phyloP scores from a whole-genome alignment of 2,797 vertebrate genomes.

The Protonibea diacanthus region DNA sequence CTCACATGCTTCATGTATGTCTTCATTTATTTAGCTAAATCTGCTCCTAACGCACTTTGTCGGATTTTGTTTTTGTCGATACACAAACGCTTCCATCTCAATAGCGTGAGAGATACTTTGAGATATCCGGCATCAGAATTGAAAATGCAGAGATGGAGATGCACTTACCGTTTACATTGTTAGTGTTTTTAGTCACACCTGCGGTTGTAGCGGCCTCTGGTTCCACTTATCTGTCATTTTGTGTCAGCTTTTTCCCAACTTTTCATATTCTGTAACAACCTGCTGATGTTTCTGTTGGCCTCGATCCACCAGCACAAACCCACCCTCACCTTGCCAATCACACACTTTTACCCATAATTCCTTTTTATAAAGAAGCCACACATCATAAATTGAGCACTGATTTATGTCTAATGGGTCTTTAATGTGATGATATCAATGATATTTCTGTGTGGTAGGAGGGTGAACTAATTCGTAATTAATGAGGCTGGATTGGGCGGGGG shows the following conservation, averaged over 20 bases:
- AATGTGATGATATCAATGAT: conserved; percentile 78
- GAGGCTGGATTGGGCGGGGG: conserved; percentile 75
- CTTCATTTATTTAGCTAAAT: background rate
- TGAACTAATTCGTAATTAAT: conserved; percentile 84
- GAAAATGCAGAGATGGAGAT: background rate
- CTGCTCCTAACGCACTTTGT: background rate
- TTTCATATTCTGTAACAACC: background rate
- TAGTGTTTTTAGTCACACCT: too few species aligned
- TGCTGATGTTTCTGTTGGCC: conserved; percentile 4
- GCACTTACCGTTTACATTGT: background rate
- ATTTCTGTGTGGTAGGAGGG: conserved; percentile 70
- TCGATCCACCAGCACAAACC: background rate
- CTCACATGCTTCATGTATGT: background rate
- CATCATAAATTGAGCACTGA: conserved; percentile 46
- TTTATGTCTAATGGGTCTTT: conserved; percentile 63
- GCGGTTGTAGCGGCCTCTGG: too few species aligned
- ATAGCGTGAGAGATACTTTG: background rate
- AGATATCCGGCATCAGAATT: too few species aligned
- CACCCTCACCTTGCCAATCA: conserved; percentile 34
- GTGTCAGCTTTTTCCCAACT: background rate
- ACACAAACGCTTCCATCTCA: background rate
- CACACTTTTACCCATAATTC: conserved; percentile 16
- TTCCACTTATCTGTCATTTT: background rate
- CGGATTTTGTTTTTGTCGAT: background rate
- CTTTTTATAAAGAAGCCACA: conserved; percentile 24